Percentiles rank a stretch among this genome's conserved stretches.
These are phyloP conservation scores for Nephotettix cincticeps DNA, from an alignment of 1,140 invertebrate genomes.

Conservation along the genomic window DNA sequence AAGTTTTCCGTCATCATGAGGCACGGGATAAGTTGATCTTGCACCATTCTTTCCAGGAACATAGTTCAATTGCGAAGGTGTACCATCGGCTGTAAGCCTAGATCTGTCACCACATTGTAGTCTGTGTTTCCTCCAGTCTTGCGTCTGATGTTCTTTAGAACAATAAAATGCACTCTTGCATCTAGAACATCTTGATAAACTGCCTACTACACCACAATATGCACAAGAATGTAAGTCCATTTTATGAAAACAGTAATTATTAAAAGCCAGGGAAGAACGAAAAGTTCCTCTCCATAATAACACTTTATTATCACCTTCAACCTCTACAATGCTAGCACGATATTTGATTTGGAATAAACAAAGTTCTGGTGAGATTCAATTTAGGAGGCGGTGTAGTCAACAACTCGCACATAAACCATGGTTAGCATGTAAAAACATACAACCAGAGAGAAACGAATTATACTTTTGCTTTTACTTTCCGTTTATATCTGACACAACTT, in stretches of 20 bases:
- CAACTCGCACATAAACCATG: too few species aligned
- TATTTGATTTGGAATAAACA: too few species aligned
- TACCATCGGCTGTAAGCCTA: slow-evolving; percentile 6
- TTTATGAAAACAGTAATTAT: slow-evolving; percentile 18
- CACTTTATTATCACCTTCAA: neutral
- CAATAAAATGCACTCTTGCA: slow-evolving; percentile 75
- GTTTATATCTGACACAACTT: too few species aligned
- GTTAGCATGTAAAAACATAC: too few species aligned
- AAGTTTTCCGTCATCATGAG: neutral
- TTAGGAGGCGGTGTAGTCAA: too few species aligned
- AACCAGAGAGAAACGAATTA: too few species aligned
- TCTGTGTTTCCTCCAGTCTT: slow-evolving; percentile 75
- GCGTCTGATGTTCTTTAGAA: slow-evolving; percentile 71
- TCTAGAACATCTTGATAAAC: slow-evolving; percentile 68
- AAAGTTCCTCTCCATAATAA: neutral
- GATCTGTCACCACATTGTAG: slow-evolving; percentile 46
- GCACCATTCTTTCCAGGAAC: neutral
- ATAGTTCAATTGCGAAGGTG: neutral
- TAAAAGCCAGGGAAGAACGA: neutral
- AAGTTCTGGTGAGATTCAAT: too few species aligned
- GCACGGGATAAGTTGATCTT: neutral
- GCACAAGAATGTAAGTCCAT: slow-evolving; percentile 51
- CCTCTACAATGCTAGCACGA: too few species aligned
- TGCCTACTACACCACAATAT: slow-evolving; percentile 64
- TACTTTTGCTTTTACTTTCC: too few species aligned